A percentile compares a stretch with the other conserved stretches of the same genome.
phyloP scores from a whole-genome alignment of 2,888 invertebrate species.

The Ischnura elegans region DNA sequence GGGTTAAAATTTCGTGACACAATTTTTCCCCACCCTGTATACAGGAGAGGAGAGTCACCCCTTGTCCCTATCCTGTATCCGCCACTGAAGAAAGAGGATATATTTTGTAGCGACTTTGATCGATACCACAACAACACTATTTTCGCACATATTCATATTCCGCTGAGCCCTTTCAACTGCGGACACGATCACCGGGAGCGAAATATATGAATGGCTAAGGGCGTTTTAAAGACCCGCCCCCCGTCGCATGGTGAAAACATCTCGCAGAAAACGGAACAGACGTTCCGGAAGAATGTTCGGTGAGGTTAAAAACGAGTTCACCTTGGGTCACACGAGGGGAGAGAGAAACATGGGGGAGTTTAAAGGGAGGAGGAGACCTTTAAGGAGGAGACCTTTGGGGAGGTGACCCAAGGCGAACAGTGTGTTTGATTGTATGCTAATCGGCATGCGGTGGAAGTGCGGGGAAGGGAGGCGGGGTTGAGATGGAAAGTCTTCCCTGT shows the following conservation, averaged over 20 bases:
- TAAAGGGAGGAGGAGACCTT: background rate
- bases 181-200: too few species aligned
- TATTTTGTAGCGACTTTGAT: too few species aligned
- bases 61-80: too few species aligned
- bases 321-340: background rate
- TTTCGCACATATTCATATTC: too few species aligned
- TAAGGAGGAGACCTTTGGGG: background rate
- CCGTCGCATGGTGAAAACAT: background rate
- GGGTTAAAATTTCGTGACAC: too few species aligned
- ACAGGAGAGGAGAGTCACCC: too few species aligned
- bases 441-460: slow-evolving; percentile 71
- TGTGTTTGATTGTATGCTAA: slow-evolving; percentile 69
- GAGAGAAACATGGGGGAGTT: background rate
- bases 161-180: too few species aligned
- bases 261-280: background rate
- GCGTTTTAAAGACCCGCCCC: background rate
- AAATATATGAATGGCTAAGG: too few species aligned
- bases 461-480: slow-evolving; percentile 32
- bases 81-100: too few species aligned
- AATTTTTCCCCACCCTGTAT: too few species aligned
- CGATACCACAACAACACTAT: too few species aligned
- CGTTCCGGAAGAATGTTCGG: background rate
- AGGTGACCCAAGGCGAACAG: background rate
- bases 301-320: background rate
- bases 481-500: slow-evolving; percentile 70